Base-by-base conservation (phyloP, 2,113 vertebrate genomes). In the Monopterus albus region DNA sequence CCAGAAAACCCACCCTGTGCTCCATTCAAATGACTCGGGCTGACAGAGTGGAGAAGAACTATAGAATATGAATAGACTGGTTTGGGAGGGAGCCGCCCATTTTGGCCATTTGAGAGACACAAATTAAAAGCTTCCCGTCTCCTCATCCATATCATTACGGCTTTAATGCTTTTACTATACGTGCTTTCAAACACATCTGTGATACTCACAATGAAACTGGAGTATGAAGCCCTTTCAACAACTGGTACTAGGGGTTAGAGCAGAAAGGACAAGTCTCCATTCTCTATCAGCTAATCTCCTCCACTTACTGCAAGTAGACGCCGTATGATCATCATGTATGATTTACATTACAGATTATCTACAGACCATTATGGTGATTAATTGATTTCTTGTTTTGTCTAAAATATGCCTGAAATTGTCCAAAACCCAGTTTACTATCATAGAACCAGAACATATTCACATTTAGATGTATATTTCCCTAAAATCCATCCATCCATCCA, bases 101-200 rank as follows among this genome's bases (percentile, higher is more conserved):
- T 51, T 57, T 69, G 62, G 57, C 47, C 11, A 7, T 59, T 52
- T 51, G 63, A 79, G 67, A 69, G 39, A 62, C 43, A 51, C n/a
- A 46, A 60, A 81, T 81, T 50, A 50, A 58, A 71, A 33, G 47
- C 31, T 68, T 75, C 68, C 14, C 47, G 57, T 69, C 42, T 69
- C 7, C 12, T 42, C 12, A 21, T 26, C 5, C 43, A 65, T 40
- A 60, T 64, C 68, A 55, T 68, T 65, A 50, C 12, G 28, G 15
- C 53, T 55, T 65, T 39, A 55, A 61, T 49, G 60, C 31, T 66
- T 75, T 52, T 15, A 61, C 39, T 47, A 58, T 61, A 50, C 8
- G 6, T 0, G 25, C 45, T 26, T 20, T 78, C 36, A 57, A 52
- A 66, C 28, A 31, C 38, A 23, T 45, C 20, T 5, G n/a, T 51